A percentile compares a stretch with the other conserved stretches of the same genome.
Evolutionary conservation across 1,140 invertebrate genomes (phyloP).

Genomic region (Antheraea mylitta): DNA sequence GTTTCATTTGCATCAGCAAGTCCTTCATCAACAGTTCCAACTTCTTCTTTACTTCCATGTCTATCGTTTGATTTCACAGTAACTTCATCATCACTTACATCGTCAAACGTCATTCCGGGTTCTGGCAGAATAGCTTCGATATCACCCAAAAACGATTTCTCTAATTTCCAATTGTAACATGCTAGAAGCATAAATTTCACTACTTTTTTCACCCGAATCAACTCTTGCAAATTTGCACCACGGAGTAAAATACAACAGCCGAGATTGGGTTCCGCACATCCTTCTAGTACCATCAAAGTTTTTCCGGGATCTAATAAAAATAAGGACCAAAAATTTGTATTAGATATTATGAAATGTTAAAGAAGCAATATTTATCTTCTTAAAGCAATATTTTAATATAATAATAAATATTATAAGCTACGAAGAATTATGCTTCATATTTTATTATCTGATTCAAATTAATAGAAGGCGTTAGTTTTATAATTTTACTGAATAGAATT

Average conservation of each 20-base stretch:
- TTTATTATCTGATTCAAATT: too few relatives aligned
- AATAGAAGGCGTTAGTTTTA: too few relatives aligned
- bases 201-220: slow-evolving; percentile 90
- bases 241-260: slow-evolving; percentile 94
- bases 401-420: too few relatives aligned
- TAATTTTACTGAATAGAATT: too few relatives aligned
- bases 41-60: not conserved
- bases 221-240: slow-evolving; percentile 87
- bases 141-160: slow-evolving; percentile 94
- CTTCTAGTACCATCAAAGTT: slow-evolving; percentile 96
- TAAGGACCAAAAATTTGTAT: not conserved
- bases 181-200: slow-evolving; percentile 90
- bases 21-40: not conserved
- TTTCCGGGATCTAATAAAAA: slow-evolving; percentile 76
- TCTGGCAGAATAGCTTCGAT: slow-evolving; percentile 85
- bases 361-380: too few relatives aligned
- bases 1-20: slow-evolving; percentile 2
- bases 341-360: not conserved
- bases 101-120: slow-evolving; percentile 52
- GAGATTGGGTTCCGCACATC: slow-evolving; percentile 89
- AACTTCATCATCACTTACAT: slow-evolving; percentile 35
- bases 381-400: too few relatives aligned
- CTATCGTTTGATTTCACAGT: not conserved
- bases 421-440: too few relatives aligned
- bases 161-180: slow-evolving; percentile 94